Base-by-base conservation (phyloP, 2,113 vertebrate genomes). In the Poecilia latipinna region DNA sequence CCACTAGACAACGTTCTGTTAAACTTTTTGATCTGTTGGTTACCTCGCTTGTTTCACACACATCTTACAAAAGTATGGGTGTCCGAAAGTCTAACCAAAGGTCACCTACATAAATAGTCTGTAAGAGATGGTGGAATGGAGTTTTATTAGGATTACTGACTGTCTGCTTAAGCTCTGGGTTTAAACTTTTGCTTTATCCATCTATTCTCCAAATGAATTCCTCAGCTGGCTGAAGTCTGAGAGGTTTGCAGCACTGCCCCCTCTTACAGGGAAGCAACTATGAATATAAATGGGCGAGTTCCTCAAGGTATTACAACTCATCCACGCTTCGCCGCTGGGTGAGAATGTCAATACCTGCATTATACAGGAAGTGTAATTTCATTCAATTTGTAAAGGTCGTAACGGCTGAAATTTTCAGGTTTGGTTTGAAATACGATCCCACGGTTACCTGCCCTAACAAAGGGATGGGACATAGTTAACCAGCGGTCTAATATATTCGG, bases 221-320 rank as follows among this genome's bases (percentile, higher is more conserved):
- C 68, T 89, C 60, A 15, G 19, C 79, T 87, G 74, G 85, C 76
- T 81, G 75, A 78, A 87, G 86, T 82, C 75, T 66, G 66, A 87
- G 78, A 88, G 82, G 87, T 88, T 91, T 85, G 82, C 85, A 82
- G 80, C 85, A 84, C 86, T 87, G 87, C 82, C 85, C 83, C 79
- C 83, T 91, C 87, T 85, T 87, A 85, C 82, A 90, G 81, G 69
- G 67, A 85, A 89, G 86, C 72, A 75, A 86, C 86, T 80, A 82
- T 89, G 90, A 92, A 92, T 92, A 86, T 91, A 91, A 93, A 92
- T 64, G 82, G 82, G 82, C 62, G 66, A 89, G 78, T 82, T 88
- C 88, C 79, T 89, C 78, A 67, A 86, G 86, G 90, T 89, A 88
- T 89, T 88, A 85, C 80, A 80, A 74, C 67, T 89, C 84, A 86